Base-by-base conservation (phyloP, 2,113 vertebrate genomes). In the Erinaceus europaeus region DNA sequence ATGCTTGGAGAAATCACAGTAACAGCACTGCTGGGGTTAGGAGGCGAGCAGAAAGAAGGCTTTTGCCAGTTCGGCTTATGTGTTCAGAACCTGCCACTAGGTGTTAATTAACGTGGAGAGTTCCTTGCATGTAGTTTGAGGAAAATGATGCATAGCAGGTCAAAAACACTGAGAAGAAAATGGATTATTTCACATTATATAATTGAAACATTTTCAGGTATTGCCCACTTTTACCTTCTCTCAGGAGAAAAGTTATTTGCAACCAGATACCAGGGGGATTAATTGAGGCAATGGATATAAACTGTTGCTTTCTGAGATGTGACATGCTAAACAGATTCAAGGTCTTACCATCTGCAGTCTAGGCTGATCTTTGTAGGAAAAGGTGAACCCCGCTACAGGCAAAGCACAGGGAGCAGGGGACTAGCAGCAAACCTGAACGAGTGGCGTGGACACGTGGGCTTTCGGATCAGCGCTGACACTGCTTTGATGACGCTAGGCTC, bases 151-250 rank as follows among this genome's bases (percentile, higher is more conserved):
- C 61, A 62, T 4, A 67, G 38, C 50, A 44, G 69, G 73, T 89
- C n/a, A 55, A 91, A 90, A 73, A 57, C 10, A 69, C 25, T 15
- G 40, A 69, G 71, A 89, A 83, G 59, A 67, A 90, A 90, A 87
- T 76, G 67, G 29, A 55, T 61, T 93, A 88, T 79, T 91, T 3
- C 64, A 72, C 75, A 72, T 91, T 78, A 69, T 85, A 55, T 82
- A 73, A 86, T 42, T 82, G 38, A 84, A 86, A 34, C 11, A 52
- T 84, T 90, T 94, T 85, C 14, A 48, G 75, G 23, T 69, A 80
- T 91, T 11, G 10, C 42, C 48, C 77, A 50, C 46, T 81, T 93
- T 40, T 46, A 74, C 32, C 32, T 83, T 74, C 34, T 55, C 36
- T 80, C 23, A 61, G 72, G 75, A 78, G 73, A 81, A 83, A 79